phyloP scores from a whole-genome alignment of 2,888 invertebrate genomes.

The Coremacera marginata region DNA sequence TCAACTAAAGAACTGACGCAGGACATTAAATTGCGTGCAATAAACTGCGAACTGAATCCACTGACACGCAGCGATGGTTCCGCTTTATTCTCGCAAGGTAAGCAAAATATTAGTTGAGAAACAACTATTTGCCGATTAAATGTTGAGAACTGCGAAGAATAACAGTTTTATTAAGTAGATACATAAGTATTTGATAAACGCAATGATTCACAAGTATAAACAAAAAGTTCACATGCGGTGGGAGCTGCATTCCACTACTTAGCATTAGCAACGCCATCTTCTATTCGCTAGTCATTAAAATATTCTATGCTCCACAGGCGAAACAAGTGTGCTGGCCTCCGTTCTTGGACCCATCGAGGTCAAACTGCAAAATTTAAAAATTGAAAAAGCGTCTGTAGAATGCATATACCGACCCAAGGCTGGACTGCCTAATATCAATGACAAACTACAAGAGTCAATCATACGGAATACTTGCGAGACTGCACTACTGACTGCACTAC shows the following conservation, averaged over 20 bases:
- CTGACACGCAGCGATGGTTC: constrained; percentile 84
- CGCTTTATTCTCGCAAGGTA: constrained; percentile 83
- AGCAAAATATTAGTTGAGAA: constrained; percentile 19
- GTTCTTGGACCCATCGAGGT: constrained; percentile 88
- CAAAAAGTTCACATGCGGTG: not conserved
- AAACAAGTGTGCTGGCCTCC: constrained; percentile 81
- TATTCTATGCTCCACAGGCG: constrained; percentile 71
- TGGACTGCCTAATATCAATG: constrained; percentile 79
- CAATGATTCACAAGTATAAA: not conserved
- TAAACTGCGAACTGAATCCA: constrained; percentile 80
- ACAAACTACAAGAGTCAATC: constrained; percentile 80
- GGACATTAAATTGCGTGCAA: constrained; percentile 64
- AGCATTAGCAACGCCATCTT: not conserved
- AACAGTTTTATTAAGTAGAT: too few relatives aligned
- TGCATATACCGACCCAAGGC: constrained; percentile 82
- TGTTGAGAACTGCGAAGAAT: not conserved
- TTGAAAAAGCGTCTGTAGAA: constrained; percentile 82
- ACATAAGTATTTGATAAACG: too few relatives aligned
- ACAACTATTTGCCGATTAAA: not conserved
- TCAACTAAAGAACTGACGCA: not conserved
- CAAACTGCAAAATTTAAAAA: constrained; percentile 79
- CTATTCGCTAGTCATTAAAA: not conserved
- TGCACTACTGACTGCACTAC: constrained; percentile 77
- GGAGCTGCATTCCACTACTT: not conserved
- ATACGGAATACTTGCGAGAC: constrained; percentile 84